Base-by-base conservation (phyloP, 2,113 vertebrate species). In the Gallinago paraguaiae region DNA sequence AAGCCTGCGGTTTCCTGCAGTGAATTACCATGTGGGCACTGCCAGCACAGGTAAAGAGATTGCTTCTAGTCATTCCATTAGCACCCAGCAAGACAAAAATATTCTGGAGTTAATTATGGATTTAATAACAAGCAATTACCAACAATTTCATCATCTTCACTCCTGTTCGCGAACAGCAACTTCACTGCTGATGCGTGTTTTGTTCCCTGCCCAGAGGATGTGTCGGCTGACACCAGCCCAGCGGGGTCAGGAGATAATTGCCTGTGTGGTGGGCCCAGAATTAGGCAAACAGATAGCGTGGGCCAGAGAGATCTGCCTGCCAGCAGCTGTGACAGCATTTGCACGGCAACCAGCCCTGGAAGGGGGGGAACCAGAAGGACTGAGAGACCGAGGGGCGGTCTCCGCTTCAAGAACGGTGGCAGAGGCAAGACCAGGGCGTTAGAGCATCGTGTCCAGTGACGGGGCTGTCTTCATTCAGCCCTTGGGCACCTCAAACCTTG, bases 131-230 rank as follows among this genome's bases (percentile, higher is more conserved):
- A 59, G 51, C 19, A 59, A 27, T 74, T 51, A 22, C 23, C 64
- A 93, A 14, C 23, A 78, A 54, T 43, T 56, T 33, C 35, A 35
- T 43, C 56, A 7, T 17, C 63, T 13, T 74, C 46, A 2, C 17
- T 51, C 51, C n/a, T 24, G 19, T 4, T 67, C 9, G 2, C 11
- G 31, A 28, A 11, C 1, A 3, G 39, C 2, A 2, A 3, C 2
- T 13, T 24, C 24, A 20, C 50, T 7, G 27, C 81, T 37, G 51
- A 3, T 4, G 10, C 4, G 0, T 1, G 24, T 18, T 13, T 13
- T 37, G 27, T 25, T 6, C 1, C 3, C 16, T 86, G 56, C 46
- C 48, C 48, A 17, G 20, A 15, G 12, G 15, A 17, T 6, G 3
- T 1, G 2, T 2, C 0, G 12, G 4, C 64, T 43, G 76, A 25